phyloP scores from a whole-genome alignment of 2,888 invertebrate species.

The Cryptocephalus moraei region DNA sequence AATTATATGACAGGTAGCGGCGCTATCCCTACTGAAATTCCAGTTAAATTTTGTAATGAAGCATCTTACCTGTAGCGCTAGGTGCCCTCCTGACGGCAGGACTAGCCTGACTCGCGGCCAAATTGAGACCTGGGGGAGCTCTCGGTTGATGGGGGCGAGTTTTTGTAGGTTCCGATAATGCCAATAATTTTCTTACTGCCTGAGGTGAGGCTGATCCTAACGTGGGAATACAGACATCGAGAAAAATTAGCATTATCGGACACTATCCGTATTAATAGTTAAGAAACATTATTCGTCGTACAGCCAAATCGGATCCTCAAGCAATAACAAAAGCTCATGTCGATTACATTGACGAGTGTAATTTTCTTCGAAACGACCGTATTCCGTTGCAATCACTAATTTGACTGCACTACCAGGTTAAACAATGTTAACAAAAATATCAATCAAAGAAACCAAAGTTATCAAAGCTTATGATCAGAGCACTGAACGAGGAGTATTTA shows the following conservation, averaged over 20 bases:
- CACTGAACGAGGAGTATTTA: conserved; percentile 10
- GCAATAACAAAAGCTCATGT: not conserved
- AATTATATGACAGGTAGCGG: too few species aligned
- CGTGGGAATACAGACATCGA: not conserved
- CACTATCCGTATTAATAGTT: not conserved
- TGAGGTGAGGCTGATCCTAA: conserved; percentile 89
- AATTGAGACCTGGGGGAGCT: conserved; percentile 45
- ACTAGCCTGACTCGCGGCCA: conserved; percentile 51
- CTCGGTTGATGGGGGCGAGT: conserved; percentile 82
- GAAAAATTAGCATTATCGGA: conserved; percentile 12
- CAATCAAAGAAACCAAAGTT: too few species aligned
- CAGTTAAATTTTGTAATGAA: too few species aligned
- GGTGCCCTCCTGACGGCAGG: conserved; percentile 48
- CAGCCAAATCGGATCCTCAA: not conserved
- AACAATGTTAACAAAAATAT: too few species aligned
- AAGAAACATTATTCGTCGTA: too few species aligned
- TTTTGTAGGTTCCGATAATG: conserved; percentile 80
- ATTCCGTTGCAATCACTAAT: not conserved
- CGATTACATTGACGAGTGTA: too few species aligned
- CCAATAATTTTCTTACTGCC: conserved; percentile 89
- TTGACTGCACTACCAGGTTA: too few species aligned
- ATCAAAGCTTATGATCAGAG: too few species aligned
- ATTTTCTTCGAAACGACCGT: not conserved
- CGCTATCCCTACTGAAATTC: too few species aligned
- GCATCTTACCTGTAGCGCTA: conserved; percentile 35